A percentile compares a stretch with the other conserved stretches of the same genome.
Conservation (phyloP, 1,140 invertebrate genomes). For the Calliopsis andreniformis region DNA sequence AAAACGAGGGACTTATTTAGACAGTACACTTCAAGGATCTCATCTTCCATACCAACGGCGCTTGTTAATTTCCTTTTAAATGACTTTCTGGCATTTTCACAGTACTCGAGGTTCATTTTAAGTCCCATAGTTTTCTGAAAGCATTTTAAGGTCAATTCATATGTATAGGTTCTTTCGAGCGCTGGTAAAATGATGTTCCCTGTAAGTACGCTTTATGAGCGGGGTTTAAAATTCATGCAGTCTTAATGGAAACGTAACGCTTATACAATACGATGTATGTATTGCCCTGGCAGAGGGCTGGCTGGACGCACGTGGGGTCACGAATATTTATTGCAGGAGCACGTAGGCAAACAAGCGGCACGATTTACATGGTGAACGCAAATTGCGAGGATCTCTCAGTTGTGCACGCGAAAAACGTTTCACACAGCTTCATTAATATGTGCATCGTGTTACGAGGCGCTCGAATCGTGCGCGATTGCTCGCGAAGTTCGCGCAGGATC, state of each 20-base stretch:
- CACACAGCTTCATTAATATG: slow-evolving; percentile 27
- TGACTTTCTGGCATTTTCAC: no score
- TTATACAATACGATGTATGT: slow-evolving; percentile 10
- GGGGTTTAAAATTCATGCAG: not conserved
- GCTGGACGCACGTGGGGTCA: not conserved
- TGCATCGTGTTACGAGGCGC: no score
- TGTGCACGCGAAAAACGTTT: slow-evolving; percentile 24
- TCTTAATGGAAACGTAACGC: slow-evolving; percentile 17
- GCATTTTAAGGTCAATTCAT: no score
- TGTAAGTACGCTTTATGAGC: not conserved
- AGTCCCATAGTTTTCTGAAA: no score
- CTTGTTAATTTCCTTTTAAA: no score
- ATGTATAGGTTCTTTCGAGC: not conserved
- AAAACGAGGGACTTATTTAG: no score
- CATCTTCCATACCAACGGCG: no score
- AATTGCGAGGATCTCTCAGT: slow-evolving; percentile 16
- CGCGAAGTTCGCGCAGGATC: no score
- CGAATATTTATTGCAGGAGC: slow-evolving; percentile 40
- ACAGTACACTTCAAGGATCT: no score
- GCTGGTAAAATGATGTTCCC: no score
- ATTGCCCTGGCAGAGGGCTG: not conserved
- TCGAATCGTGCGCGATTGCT: no score
- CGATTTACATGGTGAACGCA: not conserved
- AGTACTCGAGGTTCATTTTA: no score
- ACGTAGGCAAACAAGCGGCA: not conserved